phyloP scores from a whole-genome alignment of 2,888 invertebrate species.

The Orthosia gothica region DNA sequence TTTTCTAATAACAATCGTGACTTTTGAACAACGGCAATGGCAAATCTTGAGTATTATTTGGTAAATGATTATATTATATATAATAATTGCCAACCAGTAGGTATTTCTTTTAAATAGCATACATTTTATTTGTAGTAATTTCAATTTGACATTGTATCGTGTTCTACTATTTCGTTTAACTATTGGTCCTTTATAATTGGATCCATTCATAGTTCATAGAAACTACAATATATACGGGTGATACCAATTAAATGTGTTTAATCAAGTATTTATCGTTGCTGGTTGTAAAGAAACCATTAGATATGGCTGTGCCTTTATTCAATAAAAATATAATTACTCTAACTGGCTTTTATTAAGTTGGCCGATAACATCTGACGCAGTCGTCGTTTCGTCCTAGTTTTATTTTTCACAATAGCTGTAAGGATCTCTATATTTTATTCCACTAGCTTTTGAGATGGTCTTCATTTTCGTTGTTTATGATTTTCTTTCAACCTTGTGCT shows the following conservation, averaged over 20 bases:
- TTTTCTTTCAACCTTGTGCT: not conserved
- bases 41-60: too few species aligned
- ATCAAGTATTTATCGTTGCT: constrained; percentile 21
- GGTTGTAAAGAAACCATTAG: constrained; percentile 38
- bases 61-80: too few species aligned
- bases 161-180: not conserved
- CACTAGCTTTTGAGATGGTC: not conserved
- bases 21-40: too few species aligned
- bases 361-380: constrained; percentile 23
- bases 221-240: not conserved
- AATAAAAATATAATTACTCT: constrained; percentile 51
- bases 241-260: constrained; percentile 8
- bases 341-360: constrained; percentile 52
- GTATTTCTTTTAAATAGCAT: too few species aligned
- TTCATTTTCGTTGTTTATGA: not conserved
- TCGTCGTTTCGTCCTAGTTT: not conserved
- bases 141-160: too few species aligned
- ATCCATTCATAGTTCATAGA: not conserved
- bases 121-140: too few species aligned
- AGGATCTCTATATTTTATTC: constrained; percentile 10
- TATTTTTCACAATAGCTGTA: constrained; percentile 6
- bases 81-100: too few species aligned
- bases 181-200: not conserved
- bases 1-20: too few species aligned
- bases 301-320: constrained; percentile 18